Conservation (phyloP, 2,888 invertebrate species). For the Caenorhabditis sp. region DNA sequence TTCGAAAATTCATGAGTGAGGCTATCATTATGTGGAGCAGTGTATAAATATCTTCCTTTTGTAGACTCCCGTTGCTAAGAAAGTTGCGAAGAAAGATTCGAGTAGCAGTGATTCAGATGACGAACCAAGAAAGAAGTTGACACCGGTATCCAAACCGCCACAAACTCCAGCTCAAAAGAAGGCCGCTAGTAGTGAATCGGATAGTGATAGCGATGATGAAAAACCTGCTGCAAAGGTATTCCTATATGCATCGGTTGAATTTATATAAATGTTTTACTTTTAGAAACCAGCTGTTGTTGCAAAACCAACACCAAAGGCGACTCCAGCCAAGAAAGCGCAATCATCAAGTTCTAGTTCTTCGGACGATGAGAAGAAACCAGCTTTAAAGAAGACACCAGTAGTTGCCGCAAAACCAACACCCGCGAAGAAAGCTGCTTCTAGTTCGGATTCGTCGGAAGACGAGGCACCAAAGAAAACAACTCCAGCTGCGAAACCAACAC, state of each 20-base stretch:
- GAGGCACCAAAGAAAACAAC: conserved; percentile 14
- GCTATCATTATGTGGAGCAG: too few species aligned
- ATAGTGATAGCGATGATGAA: conserved; percentile 30
- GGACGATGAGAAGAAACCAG: conserved; percentile 13
- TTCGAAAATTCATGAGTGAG: too few species aligned
- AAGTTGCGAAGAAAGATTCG: conserved; percentile 19
- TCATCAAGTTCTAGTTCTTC: conserved; percentile 13
- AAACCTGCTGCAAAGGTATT: conserved; percentile 19
- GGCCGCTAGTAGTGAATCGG: conserved; percentile 8
- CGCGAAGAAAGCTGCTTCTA: conserved; percentile 21
- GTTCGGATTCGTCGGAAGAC: conserved; percentile 4
- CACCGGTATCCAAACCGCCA: conserved; percentile 7
- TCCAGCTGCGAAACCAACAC: conserved; percentile 8
- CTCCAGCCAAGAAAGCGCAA: conserved; percentile 20
- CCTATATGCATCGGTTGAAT: neutral
- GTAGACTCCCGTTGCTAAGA: conserved; percentile 19
- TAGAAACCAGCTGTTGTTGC: conserved; percentile 7
- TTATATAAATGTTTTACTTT: neutral
- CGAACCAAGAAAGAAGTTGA: conserved; percentile 4
- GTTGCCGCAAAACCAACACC: conserved; percentile 8
- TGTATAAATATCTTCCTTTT: neutral
- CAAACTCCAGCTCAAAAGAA: conserved; percentile 22
- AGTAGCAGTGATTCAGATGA: conserved; percentile 1
- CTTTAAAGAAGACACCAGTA: conserved; percentile 12
- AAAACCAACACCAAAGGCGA: conserved; percentile 2